These are phyloP conservation scores for Bembecia ichneumoniformis DNA, from an alignment of 2,888 invertebrate species.

Conservation along the genomic window DNA sequence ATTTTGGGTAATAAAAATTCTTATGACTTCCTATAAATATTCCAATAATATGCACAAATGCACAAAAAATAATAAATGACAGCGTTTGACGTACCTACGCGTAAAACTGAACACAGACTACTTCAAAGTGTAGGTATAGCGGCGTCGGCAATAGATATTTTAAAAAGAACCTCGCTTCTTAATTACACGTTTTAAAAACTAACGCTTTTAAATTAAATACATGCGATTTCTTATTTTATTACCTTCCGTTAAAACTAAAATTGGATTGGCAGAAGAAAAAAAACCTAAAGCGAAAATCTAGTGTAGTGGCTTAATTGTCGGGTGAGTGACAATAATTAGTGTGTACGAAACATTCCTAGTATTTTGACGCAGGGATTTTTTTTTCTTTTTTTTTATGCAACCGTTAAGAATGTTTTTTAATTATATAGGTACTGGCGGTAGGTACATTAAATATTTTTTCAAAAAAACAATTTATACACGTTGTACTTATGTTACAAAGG, in stretches of 20 bases:
- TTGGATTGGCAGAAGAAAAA: slow-evolving; percentile 23
- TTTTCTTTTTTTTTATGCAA: neutral
- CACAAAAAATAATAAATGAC: too few species aligned
- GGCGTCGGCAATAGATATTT: slow-evolving; percentile 25
- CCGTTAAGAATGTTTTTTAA: neutral
- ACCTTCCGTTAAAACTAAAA: neutral
- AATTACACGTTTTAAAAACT: slow-evolving; percentile 29
- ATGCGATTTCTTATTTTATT: slow-evolving; percentile 21
- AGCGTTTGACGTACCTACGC: neutral
- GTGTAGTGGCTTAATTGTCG: slow-evolving; percentile 1
- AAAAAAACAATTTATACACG: too few species aligned
- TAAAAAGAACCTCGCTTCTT: slow-evolving; percentile 34
- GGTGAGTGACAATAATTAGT: slow-evolving; percentile 5
- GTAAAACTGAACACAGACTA: neutral
- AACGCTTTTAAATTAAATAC: slow-evolving; percentile 12
- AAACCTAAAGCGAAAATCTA: slow-evolving; percentile 23
- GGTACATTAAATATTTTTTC: too few species aligned
- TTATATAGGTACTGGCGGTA: too few species aligned
- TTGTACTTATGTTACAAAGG: too few species aligned
- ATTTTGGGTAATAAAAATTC: too few species aligned
- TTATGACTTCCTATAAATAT: too few species aligned
- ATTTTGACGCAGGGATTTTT: slow-evolving; percentile 1
- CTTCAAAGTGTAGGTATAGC: neutral
- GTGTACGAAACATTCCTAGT: neutral
- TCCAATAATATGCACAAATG: too few species aligned